These are phyloP conservation scores for Pholis gunnellus DNA, from an alignment of 2,113 vertebrate genomes.

Conservation along the genomic window DNA sequence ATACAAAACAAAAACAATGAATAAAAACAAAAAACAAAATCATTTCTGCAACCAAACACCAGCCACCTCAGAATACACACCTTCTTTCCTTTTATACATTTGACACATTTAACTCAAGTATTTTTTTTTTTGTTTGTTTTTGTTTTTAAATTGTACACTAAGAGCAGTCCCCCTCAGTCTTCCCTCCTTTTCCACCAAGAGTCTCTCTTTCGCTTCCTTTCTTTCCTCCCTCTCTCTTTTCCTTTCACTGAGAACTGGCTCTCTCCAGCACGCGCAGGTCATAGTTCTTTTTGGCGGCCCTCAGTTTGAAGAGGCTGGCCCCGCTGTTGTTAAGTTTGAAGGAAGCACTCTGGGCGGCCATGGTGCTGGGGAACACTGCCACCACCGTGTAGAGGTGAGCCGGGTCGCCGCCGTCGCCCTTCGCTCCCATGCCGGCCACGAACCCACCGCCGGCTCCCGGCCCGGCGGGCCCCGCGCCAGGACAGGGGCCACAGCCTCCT, in stretches of 20 bases:
- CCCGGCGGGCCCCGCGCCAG: conserved; percentile 45
- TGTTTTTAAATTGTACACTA: conserved; percentile 71
- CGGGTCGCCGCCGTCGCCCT: conserved; percentile 87
- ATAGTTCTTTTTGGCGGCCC: conserved; percentile 98
- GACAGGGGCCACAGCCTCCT: conserved; percentile 65
- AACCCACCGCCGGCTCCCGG: conserved; percentile 34
- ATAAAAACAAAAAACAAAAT: conserved; percentile 76
- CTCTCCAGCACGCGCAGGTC: conserved; percentile 96
- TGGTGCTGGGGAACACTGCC: conserved; percentile 97
- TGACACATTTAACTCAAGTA: conserved; percentile 72
- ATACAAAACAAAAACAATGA: conserved; percentile 79
- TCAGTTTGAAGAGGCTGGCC: conserved; percentile 95
- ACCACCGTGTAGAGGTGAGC: conserved; percentile 98
- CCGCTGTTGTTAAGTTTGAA: conserved; percentile 98
- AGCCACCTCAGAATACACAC: conserved; percentile 77
- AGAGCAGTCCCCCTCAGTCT: conserved; percentile 69
- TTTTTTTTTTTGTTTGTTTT: conserved; percentile 32
- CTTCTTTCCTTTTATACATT: conserved; percentile 80
- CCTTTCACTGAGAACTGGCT: conserved; percentile 92
- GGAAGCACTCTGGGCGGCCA: conserved; percentile 97
- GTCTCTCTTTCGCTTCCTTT: conserved; percentile 46
- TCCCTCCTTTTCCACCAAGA: conserved; percentile 63
- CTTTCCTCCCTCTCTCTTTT: conserved; percentile 46
- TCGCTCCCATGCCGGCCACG: conserved; percentile 62
- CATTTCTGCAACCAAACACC: conserved; percentile 76